Percentiles rank a stretch among this genome's conserved stretches.
Conservation (phyloP, 1,140 invertebrate genomes). For the Brachionus rotundiformis region DNA sequence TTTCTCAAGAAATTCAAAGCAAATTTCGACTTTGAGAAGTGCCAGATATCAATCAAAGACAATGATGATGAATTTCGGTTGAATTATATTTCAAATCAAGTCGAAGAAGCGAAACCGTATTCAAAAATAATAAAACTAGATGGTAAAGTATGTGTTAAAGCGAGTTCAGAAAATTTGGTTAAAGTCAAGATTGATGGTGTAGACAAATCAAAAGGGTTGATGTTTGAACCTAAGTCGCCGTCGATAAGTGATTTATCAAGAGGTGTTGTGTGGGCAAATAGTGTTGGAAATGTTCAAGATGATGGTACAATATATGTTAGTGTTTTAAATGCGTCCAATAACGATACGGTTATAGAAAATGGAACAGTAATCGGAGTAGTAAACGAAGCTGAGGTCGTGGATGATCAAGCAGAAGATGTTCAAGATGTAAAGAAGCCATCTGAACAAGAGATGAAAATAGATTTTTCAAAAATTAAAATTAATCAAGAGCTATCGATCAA, state of each 20-base stretch:
- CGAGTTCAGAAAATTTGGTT: not conserved
- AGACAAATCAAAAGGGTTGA: not conserved
- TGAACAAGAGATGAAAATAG: not conserved
- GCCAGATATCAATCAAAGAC: not conserved
- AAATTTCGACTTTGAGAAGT: not conserved
- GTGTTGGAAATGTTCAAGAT: not conserved
- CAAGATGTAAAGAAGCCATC: not conserved
- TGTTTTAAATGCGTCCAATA: not conserved
- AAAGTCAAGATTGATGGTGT: not conserved
- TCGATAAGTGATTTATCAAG: not conserved
- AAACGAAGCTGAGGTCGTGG: constrained; percentile 5
- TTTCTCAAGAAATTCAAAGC: not conserved
- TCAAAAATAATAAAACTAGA: not conserved
- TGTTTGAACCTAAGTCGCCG: not conserved
- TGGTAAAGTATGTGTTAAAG: not conserved
- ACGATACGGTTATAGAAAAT: not conserved
- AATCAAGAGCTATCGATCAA: not conserved
- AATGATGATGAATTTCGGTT: not conserved
- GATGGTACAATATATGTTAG: not conserved
- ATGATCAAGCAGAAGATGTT: constrained; percentile 1
- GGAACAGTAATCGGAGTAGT: not conserved
- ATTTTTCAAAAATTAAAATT: not conserved
- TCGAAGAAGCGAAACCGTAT: not conserved
- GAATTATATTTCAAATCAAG: not conserved
- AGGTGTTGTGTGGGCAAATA: not conserved